Base-by-base conservation (phyloP, 2,797 vertebrate species). In the Melanogrammus aeglefinus region DNA sequence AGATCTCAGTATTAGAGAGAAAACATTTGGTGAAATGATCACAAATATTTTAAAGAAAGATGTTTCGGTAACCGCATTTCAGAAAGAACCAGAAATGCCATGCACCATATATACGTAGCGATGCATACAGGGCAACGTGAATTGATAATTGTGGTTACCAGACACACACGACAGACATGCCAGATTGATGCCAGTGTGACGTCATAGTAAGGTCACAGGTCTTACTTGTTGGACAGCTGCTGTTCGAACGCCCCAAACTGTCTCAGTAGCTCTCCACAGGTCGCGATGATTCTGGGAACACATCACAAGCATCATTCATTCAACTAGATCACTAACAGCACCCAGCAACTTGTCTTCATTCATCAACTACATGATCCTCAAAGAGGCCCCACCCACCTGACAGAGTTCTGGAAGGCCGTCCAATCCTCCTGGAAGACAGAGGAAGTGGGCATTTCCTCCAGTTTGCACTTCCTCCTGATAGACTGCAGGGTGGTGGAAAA, bases 241-340 rank as follows among this genome's bases (percentile, higher is more conserved):
- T 98, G 98, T 88, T 99, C 97, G 8, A 97, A 98, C 79, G 96
- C 97, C 77, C 97, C 97, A 73, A 96, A 98, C 36, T 97, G 98
- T 75, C 94, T 93, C 51, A 99, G 92, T 80, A 99, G 92, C 69
- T 99, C 98, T n/a, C 98, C 98, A 75, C 98, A 99, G 9, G 96
- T 95, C 27, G 96, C 88, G 72, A 99, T 99, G 81, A 99, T 96
- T 86, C 98, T 99, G 89, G 33, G 77, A 76, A 76, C 27, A 73
- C 73, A 9, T 33, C 27, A 73, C 38, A n/a, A 39, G 24, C 47
- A 75, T 10, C 51, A 66, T 0, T 47, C 41, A 31, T 75, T 47
- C 47, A 10, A 9, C 57, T 12, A 12, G 57, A 69, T 27, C 24
- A 27, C 63, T 27, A 6, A 24, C 63, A 24, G 1, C 57, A 63